Base-by-base conservation (phyloP, 1,140 invertebrate genomes). In the Aethina tumida region DNA sequence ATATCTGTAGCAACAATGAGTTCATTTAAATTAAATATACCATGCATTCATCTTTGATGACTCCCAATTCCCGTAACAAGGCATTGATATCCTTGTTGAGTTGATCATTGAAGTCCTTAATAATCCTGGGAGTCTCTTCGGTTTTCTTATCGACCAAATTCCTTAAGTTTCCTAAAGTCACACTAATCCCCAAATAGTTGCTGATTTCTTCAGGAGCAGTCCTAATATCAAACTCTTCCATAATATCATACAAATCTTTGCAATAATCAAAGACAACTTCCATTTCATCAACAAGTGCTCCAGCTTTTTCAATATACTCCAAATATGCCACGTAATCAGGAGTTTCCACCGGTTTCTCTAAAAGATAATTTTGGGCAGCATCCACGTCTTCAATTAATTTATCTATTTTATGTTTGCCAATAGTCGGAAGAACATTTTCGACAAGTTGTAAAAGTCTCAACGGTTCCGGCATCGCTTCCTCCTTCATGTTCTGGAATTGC, bases 231-330 rank as follows among this genome's bases (percentile, higher is more conserved):
- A 75, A 84, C 46, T 81, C 72, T 38, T 81, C 77, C 45, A 81
- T 80, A 4, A 84, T 70, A 28, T 81, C 70, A 52, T 84, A 77
- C 33, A 84, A 58, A 45, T 84, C 78, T 52, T 79, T 81, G 1
- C 78, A 70, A 52, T 82, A 75, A 47, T 79, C 73, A 3, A 81
- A 59, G 29, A 73, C 66, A 12, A 53, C 53, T 52, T 84, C 78
- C 52, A 84, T 64, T 1, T 66, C 61, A 24, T 81, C 74, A 17
- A 81, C 67, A 60, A 71, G 69, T 16, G 60, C 50, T 39, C 69
- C 64, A 17, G 78, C 69, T 30, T 70, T 61, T 37, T 84, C 80
- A 1, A 85, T 53, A 55, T 81, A 85, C 13, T 71, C 69, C 1
- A 87, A 66, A 44, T 74, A 79, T 18, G 69, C 61, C 0, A 84